These are phyloP conservation scores for Zosterops lateralis DNA, from an alignment of 2,113 vertebrate species.

Conservation along the genomic window DNA sequence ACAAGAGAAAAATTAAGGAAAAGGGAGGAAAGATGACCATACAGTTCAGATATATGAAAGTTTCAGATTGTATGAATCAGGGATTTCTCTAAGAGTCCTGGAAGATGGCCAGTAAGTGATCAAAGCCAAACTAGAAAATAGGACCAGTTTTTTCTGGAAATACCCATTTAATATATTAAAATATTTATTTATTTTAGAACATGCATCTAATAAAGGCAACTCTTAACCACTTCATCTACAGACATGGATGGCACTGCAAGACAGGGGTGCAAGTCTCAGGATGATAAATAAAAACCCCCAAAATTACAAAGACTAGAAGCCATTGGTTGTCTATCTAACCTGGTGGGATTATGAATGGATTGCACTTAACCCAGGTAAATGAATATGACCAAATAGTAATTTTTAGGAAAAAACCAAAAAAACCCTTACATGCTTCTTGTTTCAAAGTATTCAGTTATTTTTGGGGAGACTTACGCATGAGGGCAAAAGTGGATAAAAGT, in stretches of 20 bases:
- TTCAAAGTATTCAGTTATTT: neutral
- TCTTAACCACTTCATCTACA: neutral
- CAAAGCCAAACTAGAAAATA: neutral
- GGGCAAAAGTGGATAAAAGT: neutral
- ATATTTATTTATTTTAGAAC: neutral
- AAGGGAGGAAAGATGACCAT: neutral
- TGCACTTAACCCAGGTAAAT: neutral
- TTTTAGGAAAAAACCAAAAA: neutral
- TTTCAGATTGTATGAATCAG: neutral
- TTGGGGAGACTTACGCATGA: neutral
- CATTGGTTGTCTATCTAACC: neutral
- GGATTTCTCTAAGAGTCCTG: neutral
- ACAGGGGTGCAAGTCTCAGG: neutral
- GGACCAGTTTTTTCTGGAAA: neutral
- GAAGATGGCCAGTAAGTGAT: neutral
- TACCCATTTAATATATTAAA: neutral
- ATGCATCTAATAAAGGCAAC: neutral
- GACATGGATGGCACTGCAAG: neutral
- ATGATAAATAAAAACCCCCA: neutral
- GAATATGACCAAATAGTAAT: neutral
- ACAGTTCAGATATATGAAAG: neutral
- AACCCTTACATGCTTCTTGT: rapidly evolving
- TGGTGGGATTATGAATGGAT: neutral
- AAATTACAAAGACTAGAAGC: neutral
- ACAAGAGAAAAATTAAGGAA: neutral